Evolutionary conservation across 2,888 invertebrate genomes (phyloP), one percentile per base, ranked within the genome.

Genomic region (Stenoptilia bipunctidactyla): DNA sequence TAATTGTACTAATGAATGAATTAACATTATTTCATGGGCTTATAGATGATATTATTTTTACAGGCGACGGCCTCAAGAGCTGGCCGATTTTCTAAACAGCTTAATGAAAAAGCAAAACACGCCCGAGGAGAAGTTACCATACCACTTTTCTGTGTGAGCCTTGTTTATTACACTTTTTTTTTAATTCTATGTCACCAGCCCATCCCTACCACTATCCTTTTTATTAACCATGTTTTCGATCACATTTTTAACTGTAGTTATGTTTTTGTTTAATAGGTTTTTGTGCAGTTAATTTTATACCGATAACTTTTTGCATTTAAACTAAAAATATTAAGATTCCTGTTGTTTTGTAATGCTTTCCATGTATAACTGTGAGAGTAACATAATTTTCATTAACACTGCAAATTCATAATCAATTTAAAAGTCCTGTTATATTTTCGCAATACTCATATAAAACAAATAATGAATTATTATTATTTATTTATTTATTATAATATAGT

Each of bases 141-240:
- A 84, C 84, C 79, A 82, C 80, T 85, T 84, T 84, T 75, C 84
- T 80, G 82, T 83, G 85, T 85, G 84, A 85, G 85, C 75, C 68
- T 20, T 20, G 20, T 20, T 20, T 20, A 20, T 20, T 20, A 73
- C 56, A 57, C 55, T 69, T 70, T 68, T 68, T 61, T 56, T 67
- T 70, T 66, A 12, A 3, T 9, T 30, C 10, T 30, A 20, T 5
- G 8, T n/a, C n/a, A n/a, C n/a, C n/a, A n/a, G n/a, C 8, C 8
- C 20, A 5, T 20, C 3, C 8, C 20, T 20, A 20, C 3, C 20
- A 20, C 20, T 20, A 8, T 20, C 20, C 30, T 10, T 30, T 30
- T 30, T 30, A 30, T 40, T 20, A 20, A 20, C 20, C 20, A 20
- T 20, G 8, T 8, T 20, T 20, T 20, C 8, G 20, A 5, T 20